A percentile compares a stretch with the other conserved stretches of the same genome.
Conservation (phyloP, 1,140 invertebrate species). For the Ceratoteleas bidentatus region DNA sequence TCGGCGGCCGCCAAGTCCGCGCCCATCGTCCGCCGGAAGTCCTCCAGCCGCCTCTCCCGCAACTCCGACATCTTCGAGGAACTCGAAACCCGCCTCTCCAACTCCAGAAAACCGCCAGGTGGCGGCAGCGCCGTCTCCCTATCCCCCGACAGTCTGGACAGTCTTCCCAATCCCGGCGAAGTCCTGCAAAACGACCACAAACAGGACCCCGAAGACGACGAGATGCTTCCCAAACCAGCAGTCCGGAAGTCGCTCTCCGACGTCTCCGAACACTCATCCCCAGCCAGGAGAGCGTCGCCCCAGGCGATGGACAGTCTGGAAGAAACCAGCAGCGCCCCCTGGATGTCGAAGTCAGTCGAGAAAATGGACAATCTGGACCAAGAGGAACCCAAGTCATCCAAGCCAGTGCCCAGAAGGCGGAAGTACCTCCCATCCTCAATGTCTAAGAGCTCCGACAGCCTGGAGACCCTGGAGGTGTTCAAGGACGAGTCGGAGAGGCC, state of each 20-base stretch:
- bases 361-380: slow-evolving; percentile 69
- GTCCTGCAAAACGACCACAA: slow-evolving; percentile 11
- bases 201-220: slow-evolving; percentile 42
- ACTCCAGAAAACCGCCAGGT: slow-evolving; percentile 64
- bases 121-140: slow-evolving; percentile 69
- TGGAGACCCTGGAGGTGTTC: slow-evolving; percentile 74
- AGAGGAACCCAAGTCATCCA: slow-evolving; percentile 65
- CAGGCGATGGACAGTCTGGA: slow-evolving; percentile 76
- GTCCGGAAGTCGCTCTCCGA: slow-evolving; percentile 63
- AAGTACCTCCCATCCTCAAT: slow-evolving; percentile 69
- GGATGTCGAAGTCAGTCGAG: slow-evolving; percentile 76
- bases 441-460: slow-evolving; percentile 76
- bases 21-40: slow-evolving; percentile 73
- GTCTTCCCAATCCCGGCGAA: slow-evolving; percentile 40
- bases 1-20: slow-evolving; percentile 57
- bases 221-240: no score
- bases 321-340: slow-evolving; percentile 39
- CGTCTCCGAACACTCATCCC: slow-evolving; percentile 61
- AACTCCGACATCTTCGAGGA: slow-evolving; percentile 78
- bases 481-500: slow-evolving; percentile 67
- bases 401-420: slow-evolving; percentile 65
- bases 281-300: slow-evolving; percentile 66
- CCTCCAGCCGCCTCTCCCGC: slow-evolving; percentile 74
- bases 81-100: slow-evolving; percentile 57
- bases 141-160: slow-evolving; percentile 76